These are phyloP conservation scores for Globicephala melas DNA, from an alignment of 2,113 vertebrate species.

Conservation along the genomic window DNA sequence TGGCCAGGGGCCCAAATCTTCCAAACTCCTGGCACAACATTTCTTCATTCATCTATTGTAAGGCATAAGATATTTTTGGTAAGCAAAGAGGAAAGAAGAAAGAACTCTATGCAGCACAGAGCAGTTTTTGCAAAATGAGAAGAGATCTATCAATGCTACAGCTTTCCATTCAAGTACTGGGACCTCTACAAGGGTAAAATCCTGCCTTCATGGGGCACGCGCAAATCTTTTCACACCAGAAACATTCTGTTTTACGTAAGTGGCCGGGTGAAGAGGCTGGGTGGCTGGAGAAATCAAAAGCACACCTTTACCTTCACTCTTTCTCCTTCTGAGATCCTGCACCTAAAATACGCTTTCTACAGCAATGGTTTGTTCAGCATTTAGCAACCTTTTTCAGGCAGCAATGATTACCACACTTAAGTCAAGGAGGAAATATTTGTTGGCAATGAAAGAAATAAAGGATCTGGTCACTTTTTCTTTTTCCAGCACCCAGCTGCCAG, in stretches of 20 bases:
- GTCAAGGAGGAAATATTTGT: not conserved
- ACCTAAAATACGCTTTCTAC: conserved; percentile 3
- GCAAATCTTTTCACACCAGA: conserved; percentile 17
- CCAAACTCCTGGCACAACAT: conserved; percentile 99
- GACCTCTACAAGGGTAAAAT: not conserved
- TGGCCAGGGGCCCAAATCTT: conserved; percentile 96
- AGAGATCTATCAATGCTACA: not conserved
- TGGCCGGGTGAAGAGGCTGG: not conserved
- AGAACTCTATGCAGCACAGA: not conserved
- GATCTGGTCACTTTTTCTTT: not conserved
- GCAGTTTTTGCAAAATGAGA: conserved; percentile 38
- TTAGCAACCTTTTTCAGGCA: conserved; percentile 12
- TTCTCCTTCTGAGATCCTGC: not conserved
- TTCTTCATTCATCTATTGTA: conserved; percentile 96
- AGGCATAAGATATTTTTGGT: not conserved
- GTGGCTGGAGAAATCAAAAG: not conserved
- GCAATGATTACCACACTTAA: not conserved
- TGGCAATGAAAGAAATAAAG: not conserved
- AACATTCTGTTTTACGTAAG: not conserved
- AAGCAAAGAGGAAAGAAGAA: not conserved
- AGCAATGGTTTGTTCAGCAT: not conserved
- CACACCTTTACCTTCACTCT: not conserved
- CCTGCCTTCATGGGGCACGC: not conserved
- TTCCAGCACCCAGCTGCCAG: not conserved
- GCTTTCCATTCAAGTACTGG: not conserved